Percentiles rank a stretch among this genome's conserved stretches.
These are phyloP conservation scores for Mirounga angustirostris DNA, from an alignment of 2,113 vertebrate genomes.

Conservation along the genomic window DNA sequence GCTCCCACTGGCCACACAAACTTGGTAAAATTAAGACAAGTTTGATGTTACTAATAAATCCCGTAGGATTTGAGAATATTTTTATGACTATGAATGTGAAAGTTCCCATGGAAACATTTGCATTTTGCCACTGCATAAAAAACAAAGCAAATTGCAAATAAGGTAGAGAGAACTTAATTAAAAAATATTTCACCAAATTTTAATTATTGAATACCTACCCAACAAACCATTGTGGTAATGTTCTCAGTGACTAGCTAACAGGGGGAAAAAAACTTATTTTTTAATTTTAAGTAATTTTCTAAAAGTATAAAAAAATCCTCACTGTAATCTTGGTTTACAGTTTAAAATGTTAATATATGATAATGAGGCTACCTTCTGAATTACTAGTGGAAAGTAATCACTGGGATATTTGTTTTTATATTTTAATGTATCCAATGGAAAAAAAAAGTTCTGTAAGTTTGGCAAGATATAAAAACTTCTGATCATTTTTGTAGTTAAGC, in stretches of 20 bases:
- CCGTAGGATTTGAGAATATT: slow-evolving; percentile 50
- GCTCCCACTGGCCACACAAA: not conserved
- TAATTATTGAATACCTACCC: slow-evolving; percentile 21
- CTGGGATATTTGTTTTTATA: slow-evolving; percentile 37
- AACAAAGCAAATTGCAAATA: slow-evolving; percentile 21
- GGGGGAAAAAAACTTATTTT: not conserved
- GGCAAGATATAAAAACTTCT: slow-evolving; percentile 35
- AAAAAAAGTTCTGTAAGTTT: slow-evolving; percentile 48
- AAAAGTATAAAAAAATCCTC: slow-evolving; percentile 19
- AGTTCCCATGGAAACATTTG: slow-evolving; percentile 44
- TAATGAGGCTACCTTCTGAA: slow-evolving; percentile 48
- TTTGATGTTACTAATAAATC: slow-evolving; percentile 48
- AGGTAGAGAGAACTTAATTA: slow-evolving; percentile 36
- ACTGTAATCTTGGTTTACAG: not conserved
- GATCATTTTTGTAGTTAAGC: slow-evolving; percentile 27
- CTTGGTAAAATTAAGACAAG: slow-evolving; percentile 50
- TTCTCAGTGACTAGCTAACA: slow-evolving; percentile 39
- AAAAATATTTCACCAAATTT: slow-evolving; percentile 44
- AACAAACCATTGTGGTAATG: slow-evolving; percentile 37
- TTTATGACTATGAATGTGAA: slow-evolving; percentile 44
- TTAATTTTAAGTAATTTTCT: slow-evolving; percentile 55
- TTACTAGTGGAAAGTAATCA: slow-evolving; percentile 50
- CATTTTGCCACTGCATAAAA: slow-evolving; percentile 40
- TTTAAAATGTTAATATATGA: slow-evolving; percentile 61
- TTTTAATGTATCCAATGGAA: slow-evolving; percentile 48